These are phyloP conservation scores for Latrodectus elegans DNA, from an alignment of 2,888 invertebrate species.

Conservation along the genomic window DNA sequence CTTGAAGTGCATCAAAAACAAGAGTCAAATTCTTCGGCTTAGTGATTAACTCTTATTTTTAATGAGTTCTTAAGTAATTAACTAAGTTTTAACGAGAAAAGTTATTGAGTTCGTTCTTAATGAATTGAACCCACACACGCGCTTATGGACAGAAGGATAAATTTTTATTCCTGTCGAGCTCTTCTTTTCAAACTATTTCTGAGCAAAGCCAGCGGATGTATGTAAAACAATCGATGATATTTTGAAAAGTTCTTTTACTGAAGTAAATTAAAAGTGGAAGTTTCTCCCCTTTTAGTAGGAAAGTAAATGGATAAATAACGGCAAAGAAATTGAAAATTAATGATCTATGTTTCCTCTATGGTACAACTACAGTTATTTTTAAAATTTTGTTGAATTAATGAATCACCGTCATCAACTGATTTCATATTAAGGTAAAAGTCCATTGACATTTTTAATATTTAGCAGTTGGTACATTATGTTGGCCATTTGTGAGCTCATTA, in stretches of 20 bases:
- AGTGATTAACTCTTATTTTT: conserved; percentile 51
- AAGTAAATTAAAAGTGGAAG: conserved; percentile 20
- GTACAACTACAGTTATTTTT: too few relatives aligned
- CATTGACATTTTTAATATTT: too few relatives aligned
- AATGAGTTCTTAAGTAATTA: conserved; percentile 65
- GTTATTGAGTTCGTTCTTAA: conserved; percentile 62
- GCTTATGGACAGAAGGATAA: too few relatives aligned
- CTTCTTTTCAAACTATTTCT: conserved; percentile 3
- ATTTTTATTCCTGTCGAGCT: neutral
- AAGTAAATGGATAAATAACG: too few relatives aligned
- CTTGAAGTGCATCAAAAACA: conserved; percentile 5
- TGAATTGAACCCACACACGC: conserved; percentile 38
- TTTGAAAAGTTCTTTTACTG: neutral
- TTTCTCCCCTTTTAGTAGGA: too few relatives aligned
- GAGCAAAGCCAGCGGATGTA: conserved; percentile 23
- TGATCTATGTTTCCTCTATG: neutral
- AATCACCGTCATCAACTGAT: too few relatives aligned
- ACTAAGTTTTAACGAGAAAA: conserved; percentile 61
- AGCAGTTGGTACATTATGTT: too few relatives aligned
- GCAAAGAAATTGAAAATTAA: neutral
- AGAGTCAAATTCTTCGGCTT: conserved; percentile 13
- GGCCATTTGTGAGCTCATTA: too few relatives aligned
- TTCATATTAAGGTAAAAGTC: too few relatives aligned
- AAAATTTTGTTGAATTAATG: too few relatives aligned
- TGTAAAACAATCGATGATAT: conserved; percentile 37